Base-by-base conservation (phyloP, 2,113 vertebrate genomes). In the Psilopogon haemacephalus region DNA sequence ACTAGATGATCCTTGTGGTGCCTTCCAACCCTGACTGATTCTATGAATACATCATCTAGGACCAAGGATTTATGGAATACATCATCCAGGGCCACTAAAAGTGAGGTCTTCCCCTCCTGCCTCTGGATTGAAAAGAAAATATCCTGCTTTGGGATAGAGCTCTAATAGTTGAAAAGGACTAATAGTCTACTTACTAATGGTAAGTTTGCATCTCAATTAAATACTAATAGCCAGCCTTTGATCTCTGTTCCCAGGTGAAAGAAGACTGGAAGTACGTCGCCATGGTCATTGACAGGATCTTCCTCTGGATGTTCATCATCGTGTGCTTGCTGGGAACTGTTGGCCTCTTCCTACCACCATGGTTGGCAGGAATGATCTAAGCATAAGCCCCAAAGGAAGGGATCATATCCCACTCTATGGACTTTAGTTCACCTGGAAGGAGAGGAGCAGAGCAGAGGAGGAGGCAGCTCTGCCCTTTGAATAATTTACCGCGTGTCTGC, bases 191-290 rank as follows among this genome's bases (percentile, higher is more conserved):
- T 44, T 17, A 44, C 16, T 44, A 44, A 44, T 35, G 9, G 2
- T 24, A 4, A 23, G 3, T 60, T 76, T 59, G 32, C 27, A 14
- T 26, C 24, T 72, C 28, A 28, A 23, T 16, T 11, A 27, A 48
- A 5, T 0, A 2, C 30, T 55, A 54, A 27, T 52, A 38, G n/a
- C 3, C 1, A 2, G 24, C 37, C 30, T 32, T 26, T 68, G 32
- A 5, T 37, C 40, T 96, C 55, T 86, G 37, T 79, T 90, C 42
- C 32, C 96, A 99, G 99, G 99, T 99, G 95, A 99, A 98, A 94
- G 98, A 99, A 79, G 99, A 99, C 97, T 99, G 99, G 99, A 99
- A 99, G 88, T 99, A 99, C 0, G 99, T 99, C 33, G 99, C 99
- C 7, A 99, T 99, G 99, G 99, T 99, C 95, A 99, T 99, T 26